phyloP scores from a whole-genome alignment of 2,888 invertebrate species.

The Trichopria drosophilae region DNA sequence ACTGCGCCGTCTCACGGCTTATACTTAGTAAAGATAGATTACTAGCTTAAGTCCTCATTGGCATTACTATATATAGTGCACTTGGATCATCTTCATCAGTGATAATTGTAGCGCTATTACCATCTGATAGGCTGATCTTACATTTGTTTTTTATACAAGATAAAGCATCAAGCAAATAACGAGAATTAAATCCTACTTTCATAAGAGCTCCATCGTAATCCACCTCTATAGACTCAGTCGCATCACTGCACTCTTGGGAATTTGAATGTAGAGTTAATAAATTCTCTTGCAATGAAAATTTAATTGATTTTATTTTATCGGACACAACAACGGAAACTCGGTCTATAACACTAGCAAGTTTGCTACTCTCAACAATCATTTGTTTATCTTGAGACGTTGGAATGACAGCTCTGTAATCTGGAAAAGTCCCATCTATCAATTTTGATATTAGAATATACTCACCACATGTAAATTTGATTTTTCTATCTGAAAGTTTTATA shows the following conservation, averaged over 20 bases:
- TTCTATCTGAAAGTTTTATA: conserved; percentile 15
- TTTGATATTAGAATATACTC: conserved; percentile 17
- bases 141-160: conserved; percentile 16
- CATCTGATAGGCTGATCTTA: conserved; percentile 16
- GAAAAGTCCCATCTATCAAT: conserved; percentile 17
- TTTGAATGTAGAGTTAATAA: conserved; percentile 14
- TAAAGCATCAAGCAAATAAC: conserved; percentile 16
- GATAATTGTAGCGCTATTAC: conserved; percentile 17
- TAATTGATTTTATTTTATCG: conserved; percentile 16
- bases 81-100: conserved; percentile 16
- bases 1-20: conserved; percentile 12
- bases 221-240: conserved; percentile 15
- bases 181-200: conserved; percentile 12
- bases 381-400: conserved; percentile 15
- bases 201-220: conserved; percentile 8
- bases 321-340: conserved; percentile 17
- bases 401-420: conserved; percentile 15
- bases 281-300: conserved; percentile 15
- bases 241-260: conserved; percentile 17
- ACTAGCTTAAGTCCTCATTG: conserved; percentile 15
- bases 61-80: conserved; percentile 16
- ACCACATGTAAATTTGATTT: conserved; percentile 17
- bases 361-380: conserved; percentile 15
- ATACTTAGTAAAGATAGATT: conserved; percentile 15
- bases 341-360: conserved; percentile 13